Percentiles rank a stretch among this genome's conserved stretches.
These are phyloP conservation scores for Tautogolabrus adspersus DNA, from an alignment of 2,113 vertebrate genomes.

Conservation along the genomic window DNA sequence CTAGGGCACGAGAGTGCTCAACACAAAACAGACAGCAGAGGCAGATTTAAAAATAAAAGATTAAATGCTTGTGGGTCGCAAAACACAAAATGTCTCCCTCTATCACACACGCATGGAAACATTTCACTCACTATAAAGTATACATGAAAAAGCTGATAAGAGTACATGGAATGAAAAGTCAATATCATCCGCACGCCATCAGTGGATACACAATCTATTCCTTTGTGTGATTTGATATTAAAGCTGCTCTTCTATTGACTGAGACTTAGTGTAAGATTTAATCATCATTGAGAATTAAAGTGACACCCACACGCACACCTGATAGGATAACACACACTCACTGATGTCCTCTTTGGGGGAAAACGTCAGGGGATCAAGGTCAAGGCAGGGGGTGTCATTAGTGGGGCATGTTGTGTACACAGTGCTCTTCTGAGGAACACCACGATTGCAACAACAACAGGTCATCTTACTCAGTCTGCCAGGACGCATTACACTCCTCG, in stretches of 20 bases:
- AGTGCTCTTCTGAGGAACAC: constrained; percentile 27
- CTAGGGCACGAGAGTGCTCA: constrained; percentile 75
- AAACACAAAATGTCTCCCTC: constrained; percentile 53
- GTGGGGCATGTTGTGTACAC: constrained; percentile 39
- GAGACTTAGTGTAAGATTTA: constrained; percentile 51
- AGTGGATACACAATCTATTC: constrained; percentile 51
- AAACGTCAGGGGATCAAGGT: constrained; percentile 69
- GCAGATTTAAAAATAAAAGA: constrained; percentile 84
- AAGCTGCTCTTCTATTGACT: constrained; percentile 39
- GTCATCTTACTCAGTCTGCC: constrained; percentile 57
- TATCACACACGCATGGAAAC: constrained; percentile 23
- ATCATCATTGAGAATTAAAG: constrained; percentile 18
- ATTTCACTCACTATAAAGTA: constrained; percentile 34
- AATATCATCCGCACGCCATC: constrained; percentile 19
- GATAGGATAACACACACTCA: constrained; percentile 34
- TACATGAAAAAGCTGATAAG: constrained; percentile 41
- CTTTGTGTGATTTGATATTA: constrained; percentile 25
- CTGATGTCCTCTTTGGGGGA: constrained; percentile 31
- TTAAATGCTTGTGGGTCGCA: constrained; percentile 75
- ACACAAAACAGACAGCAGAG: constrained; percentile 74
- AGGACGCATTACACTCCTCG: constrained; percentile 30
- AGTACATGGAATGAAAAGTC: constrained; percentile 34
- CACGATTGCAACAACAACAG: constrained; percentile 66
- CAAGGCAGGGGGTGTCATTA: constrained; percentile 39
- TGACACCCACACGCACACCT: constrained; percentile 48